A percentile compares a stretch with the other conserved stretches of the same genome.
Conservation (phyloP, 1,140 invertebrate genomes). For the Teleopsis dalmanni region DNA sequence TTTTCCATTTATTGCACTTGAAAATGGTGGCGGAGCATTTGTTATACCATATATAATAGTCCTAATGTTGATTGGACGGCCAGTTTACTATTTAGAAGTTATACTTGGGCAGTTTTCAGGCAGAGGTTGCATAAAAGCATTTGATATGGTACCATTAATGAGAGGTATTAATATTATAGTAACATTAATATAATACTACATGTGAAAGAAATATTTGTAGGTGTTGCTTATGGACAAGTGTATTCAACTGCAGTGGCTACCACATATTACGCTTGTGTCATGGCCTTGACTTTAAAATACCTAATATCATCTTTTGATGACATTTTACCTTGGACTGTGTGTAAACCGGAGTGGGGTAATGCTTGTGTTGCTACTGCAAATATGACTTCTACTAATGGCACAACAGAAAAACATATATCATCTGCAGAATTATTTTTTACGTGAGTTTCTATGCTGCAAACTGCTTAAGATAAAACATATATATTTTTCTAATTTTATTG, state of each 20-base stretch:
- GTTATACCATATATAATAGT: conserved; percentile 71
- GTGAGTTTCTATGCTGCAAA: conserved; percentile 23
- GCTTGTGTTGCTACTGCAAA: conserved; percentile 42
- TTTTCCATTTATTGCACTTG: conserved; percentile 71
- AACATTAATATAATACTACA: not conserved
- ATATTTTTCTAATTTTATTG: not conserved
- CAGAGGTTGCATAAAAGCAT: conserved; percentile 52
- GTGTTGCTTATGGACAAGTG: conserved; percentile 67
- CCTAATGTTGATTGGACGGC: conserved; percentile 67
- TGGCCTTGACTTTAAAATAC: conserved; percentile 62
- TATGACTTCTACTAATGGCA: not conserved
- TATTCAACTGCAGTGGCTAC: conserved; percentile 64
- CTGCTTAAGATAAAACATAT: not conserved
- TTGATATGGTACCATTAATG: conserved; percentile 45
- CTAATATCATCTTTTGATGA: conserved; percentile 55
- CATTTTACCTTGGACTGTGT: conserved; percentile 61
- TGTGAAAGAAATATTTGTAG: conserved; percentile 33
- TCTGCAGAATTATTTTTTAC: conserved; percentile 47
- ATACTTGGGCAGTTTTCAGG: conserved; percentile 64
- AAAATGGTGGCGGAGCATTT: conserved; percentile 71
- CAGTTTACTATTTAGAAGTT: conserved; percentile 78
- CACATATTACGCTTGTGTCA: conserved; percentile 65
- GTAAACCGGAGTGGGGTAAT: conserved; percentile 52
- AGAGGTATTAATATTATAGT: conserved; percentile 51
- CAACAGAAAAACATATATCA: conserved; percentile 18